These are phyloP conservation scores for Taxidea taxus DNA, from an alignment of 2,113 vertebrate species.

Conservation along the genomic window DNA sequence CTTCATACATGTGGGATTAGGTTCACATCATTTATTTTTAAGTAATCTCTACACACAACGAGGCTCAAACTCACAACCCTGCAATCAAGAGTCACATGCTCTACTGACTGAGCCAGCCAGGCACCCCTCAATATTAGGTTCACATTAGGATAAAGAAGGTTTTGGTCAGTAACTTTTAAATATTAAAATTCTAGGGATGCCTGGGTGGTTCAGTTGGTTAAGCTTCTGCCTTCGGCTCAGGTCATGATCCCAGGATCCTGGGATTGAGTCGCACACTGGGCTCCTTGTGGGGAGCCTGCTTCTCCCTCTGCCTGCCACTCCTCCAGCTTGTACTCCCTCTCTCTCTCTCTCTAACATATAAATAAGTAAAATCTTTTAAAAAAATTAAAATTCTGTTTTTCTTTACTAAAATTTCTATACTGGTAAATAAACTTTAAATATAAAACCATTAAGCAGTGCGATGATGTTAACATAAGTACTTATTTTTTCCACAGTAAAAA, in stretches of 20 bases:
- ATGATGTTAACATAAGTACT: not conserved
- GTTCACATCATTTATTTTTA: not conserved
- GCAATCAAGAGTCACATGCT: not conserved
- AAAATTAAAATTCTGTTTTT: constrained; percentile 31
- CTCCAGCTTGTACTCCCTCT: not conserved
- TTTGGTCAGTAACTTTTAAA: not conserved
- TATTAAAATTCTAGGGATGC: not conserved
- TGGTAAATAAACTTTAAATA: not conserved
- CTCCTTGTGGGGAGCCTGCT: not conserved
- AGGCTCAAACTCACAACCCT: not conserved
- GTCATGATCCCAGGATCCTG: not conserved
- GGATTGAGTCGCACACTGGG: not conserved
- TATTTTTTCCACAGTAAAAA: constrained; percentile 4
- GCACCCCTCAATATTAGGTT: not conserved
- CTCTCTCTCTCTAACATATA: not conserved
- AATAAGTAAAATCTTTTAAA: not conserved
- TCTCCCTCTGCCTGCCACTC: not conserved
- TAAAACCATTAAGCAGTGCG: not conserved
- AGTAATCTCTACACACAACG: not conserved
- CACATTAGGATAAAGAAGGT: not conserved
- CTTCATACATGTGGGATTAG: not conserved
- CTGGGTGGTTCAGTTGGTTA: not conserved
- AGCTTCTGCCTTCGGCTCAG: not conserved
- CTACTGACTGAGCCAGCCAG: not conserved
- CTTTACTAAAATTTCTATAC: not conserved